phyloP scores from a whole-genome alignment of 1,140 invertebrate genomes.

The Trichoplusia ni region DNA sequence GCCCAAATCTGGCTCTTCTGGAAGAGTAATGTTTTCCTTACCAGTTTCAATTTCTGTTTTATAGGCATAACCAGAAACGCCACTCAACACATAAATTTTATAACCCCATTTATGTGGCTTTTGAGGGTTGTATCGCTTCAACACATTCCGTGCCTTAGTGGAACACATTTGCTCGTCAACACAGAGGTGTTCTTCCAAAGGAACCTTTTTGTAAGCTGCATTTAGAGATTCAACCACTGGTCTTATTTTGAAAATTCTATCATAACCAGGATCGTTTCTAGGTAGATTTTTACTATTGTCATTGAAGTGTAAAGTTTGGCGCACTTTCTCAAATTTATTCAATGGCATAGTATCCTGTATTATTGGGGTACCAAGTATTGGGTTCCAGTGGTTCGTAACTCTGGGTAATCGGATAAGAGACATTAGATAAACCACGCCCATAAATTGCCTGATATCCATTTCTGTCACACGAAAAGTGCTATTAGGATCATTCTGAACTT shows the following conservation, averaged over 20 bases:
- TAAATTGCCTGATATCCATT: constrained; percentile 30
- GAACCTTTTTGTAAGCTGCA: constrained; percentile 30
- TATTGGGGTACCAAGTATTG: constrained; percentile 24
- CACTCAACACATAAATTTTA: constrained; percentile 65
- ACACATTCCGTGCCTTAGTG: constrained; percentile 46
- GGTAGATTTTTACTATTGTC: constrained; percentile 65
- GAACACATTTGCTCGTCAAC: constrained; percentile 55
- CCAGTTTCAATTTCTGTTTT: constrained; percentile 60
- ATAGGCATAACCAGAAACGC: constrained; percentile 61
- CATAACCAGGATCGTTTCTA: constrained; percentile 18
- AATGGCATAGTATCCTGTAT: constrained; percentile 32
- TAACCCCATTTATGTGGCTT: constrained; percentile 39
- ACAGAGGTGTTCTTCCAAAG: constrained; percentile 41
- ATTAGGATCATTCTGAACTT: constrained; percentile 39
- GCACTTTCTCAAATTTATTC: constrained; percentile 43
- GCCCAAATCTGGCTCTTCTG: constrained; percentile 45
- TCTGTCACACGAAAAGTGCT: constrained; percentile 4
- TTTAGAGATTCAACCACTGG: constrained; percentile 37
- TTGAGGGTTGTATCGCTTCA: constrained; percentile 47
- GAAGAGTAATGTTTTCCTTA: constrained; percentile 18
- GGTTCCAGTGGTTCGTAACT: constrained; percentile 37
- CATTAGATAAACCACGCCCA: constrained; percentile 31
- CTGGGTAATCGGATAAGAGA: constrained; percentile 31
- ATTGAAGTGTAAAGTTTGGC: constrained; percentile 47
- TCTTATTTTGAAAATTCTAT: constrained; percentile 48